phyloP scores from a whole-genome alignment of 2,797 vertebrate genomes.

The Sebastes steindachneri region DNA sequence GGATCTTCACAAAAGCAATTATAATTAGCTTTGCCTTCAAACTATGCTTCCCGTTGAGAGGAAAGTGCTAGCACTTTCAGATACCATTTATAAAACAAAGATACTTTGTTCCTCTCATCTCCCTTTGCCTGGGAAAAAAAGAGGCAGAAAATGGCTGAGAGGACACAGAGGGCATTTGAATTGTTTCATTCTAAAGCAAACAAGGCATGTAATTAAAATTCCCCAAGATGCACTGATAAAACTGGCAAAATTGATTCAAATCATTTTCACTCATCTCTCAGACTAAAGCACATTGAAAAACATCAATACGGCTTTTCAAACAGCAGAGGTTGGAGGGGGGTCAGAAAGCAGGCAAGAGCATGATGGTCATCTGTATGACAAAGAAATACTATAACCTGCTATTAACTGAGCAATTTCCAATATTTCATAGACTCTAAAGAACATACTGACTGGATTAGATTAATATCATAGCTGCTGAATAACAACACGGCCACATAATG shows the following conservation, averaged over 20 bases:
- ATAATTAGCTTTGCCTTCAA: constrained; percentile 64
- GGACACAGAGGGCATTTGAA: constrained; percentile 77
- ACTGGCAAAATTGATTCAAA: constrained; percentile 81
- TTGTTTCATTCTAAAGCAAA: constrained; percentile 78
- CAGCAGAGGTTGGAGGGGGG: constrained; percentile 35
- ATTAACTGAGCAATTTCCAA: constrained; percentile 41
- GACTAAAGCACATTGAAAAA: constrained; percentile 68
- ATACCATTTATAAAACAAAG: constrained; percentile 73
- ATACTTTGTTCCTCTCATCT: constrained; percentile 58
- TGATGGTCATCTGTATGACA: constrained; percentile 46
- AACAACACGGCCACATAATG: constrained; percentile 61
- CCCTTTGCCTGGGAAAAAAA: constrained; percentile 30
- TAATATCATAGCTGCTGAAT: constrained; percentile 50
- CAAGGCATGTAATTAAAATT: constrained; percentile 85
- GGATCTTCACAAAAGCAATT: constrained; percentile 53
- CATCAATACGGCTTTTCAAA: constrained; percentile 78
- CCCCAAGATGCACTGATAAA: constrained; percentile 81
- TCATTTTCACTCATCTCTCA: constrained; percentile 78
- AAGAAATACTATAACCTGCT: constrained; percentile 34
- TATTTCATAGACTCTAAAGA: constrained; percentile 29
- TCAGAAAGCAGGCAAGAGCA: constrained; percentile 37
- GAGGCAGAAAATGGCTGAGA: constrained; percentile 62
- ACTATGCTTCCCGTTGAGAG: constrained; percentile 52
- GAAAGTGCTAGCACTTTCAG: constrained; percentile 64
- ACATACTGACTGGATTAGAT: constrained; percentile 43